These are phyloP conservation scores for Megathymus violae DNA, from an alignment of 1,140 invertebrate genomes.

Conservation along the genomic window DNA sequence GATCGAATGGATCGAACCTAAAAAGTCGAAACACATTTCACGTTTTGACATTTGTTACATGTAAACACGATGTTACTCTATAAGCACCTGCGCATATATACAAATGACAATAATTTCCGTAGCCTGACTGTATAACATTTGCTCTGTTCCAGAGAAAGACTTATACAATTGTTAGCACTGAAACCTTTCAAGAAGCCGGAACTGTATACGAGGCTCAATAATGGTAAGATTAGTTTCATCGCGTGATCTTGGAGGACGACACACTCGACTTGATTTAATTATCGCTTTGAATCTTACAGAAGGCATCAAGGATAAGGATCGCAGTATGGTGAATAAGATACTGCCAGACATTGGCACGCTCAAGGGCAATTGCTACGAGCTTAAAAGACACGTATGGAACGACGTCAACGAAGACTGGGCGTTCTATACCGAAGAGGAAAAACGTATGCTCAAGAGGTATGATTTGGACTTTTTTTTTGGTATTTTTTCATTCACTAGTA, in stretches of 20 bases:
- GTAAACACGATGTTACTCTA: not conserved
- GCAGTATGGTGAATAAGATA: conserved; percentile 88
- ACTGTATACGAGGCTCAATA: conserved; percentile 90
- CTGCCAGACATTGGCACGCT: conserved; percentile 91
- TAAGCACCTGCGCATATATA: not conserved
- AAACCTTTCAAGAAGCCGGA: conserved; percentile 97
- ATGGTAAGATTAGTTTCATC: conserved; percentile 85
- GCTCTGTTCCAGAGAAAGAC: conserved; percentile 89
- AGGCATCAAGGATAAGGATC: conserved; percentile 93
- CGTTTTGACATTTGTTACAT: not conserved
- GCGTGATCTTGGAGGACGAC: conserved; percentile 8
- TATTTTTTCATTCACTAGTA: too few species aligned
- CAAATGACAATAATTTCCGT: conserved; percentile 2
- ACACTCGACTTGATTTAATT: conserved; percentile 39
- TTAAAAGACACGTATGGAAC: conserved; percentile 94
- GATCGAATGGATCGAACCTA: not conserved
- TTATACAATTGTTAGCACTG: conserved; percentile 96
- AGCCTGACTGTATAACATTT: conserved; percentile 42
- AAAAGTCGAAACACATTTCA: not conserved
- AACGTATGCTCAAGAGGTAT: conserved; percentile 92
- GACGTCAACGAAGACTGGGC: conserved; percentile 97
- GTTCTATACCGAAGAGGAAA: conserved; percentile 95
- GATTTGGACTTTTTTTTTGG: conserved; percentile 24
- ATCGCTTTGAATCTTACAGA: conserved; percentile 85
- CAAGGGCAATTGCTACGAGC: conserved; percentile 94